Conservation (phyloP, 2,113 vertebrate genomes). For the Reinhardtius hippoglossoides region DNA sequence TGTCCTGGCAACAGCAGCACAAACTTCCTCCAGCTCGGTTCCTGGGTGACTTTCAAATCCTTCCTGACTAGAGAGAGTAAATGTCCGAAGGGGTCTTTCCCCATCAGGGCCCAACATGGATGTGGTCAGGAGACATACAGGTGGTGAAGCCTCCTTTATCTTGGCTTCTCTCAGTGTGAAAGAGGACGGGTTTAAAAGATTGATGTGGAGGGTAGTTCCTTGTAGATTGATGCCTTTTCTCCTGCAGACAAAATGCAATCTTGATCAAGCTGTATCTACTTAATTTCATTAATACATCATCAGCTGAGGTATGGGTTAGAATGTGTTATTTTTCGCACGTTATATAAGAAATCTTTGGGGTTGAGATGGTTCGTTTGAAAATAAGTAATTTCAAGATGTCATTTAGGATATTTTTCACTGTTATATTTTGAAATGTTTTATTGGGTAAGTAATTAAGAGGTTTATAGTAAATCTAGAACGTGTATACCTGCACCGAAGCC, state of each 20-base stretch:
- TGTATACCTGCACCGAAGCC: neutral
- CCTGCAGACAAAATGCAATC: neutral
- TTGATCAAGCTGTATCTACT: neutral
- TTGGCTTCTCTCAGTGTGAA: neutral
- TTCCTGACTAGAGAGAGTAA: neutral
- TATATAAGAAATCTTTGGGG: neutral
- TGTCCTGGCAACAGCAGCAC: slow-evolving; percentile 46
- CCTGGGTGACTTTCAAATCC: slow-evolving; percentile 7
- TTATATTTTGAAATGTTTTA: neutral
- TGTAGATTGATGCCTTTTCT: neutral
- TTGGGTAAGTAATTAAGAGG: neutral
- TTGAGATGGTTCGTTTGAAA: neutral
- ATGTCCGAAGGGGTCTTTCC: neutral
- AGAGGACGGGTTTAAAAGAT: neutral
- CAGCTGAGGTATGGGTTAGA: too few species aligned
- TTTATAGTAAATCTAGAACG: neutral
- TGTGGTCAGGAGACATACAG: too few species aligned
- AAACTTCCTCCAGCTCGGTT: slow-evolving; percentile 35
- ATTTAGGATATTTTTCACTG: neutral
- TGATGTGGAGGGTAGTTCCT: neutral
- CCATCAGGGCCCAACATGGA: neutral
- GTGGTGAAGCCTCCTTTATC: too few species aligned
- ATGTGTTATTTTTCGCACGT: neutral
- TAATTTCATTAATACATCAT: neutral
- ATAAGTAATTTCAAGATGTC: neutral